Evolutionary conservation across 2,797 vertebrate genomes (phyloP).

Genomic region (Xerus rutilus): DNA sequence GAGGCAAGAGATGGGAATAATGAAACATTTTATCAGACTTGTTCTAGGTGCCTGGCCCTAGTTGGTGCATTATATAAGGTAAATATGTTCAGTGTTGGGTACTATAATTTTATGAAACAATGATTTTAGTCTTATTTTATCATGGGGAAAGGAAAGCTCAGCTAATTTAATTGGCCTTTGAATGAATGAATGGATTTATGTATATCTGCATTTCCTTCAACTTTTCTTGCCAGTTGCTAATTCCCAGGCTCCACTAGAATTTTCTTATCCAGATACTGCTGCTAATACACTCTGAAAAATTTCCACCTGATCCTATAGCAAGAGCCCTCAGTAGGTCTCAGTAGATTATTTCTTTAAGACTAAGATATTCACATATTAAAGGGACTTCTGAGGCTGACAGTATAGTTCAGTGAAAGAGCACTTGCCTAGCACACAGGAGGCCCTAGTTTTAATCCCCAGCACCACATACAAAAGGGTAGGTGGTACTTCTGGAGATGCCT

Average conservation of each 20-base stretch:
- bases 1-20: background rate
- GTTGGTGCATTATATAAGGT: background rate
- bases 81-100: background rate
- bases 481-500: background rate
- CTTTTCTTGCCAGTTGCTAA: background rate
- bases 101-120: background rate
- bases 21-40: background rate
- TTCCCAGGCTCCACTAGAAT: background rate
- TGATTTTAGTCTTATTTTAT: background rate
- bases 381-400: background rate
- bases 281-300: background rate
- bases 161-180: background rate
- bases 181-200: background rate
- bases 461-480: background rate
- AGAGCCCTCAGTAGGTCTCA: background rate
- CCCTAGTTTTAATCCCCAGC: background rate
- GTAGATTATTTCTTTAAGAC: background rate
- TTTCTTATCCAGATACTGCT: background rate
- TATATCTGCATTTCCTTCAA: background rate
- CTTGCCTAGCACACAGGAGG: background rate
- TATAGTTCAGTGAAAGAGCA: background rate
- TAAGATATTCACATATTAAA: background rate
- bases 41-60: background rate
- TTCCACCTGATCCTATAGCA: background rate
- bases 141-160: background rate